phyloP scores from a whole-genome alignment of 2,113 vertebrate species.

The Dasyprocta punctata region DNA sequence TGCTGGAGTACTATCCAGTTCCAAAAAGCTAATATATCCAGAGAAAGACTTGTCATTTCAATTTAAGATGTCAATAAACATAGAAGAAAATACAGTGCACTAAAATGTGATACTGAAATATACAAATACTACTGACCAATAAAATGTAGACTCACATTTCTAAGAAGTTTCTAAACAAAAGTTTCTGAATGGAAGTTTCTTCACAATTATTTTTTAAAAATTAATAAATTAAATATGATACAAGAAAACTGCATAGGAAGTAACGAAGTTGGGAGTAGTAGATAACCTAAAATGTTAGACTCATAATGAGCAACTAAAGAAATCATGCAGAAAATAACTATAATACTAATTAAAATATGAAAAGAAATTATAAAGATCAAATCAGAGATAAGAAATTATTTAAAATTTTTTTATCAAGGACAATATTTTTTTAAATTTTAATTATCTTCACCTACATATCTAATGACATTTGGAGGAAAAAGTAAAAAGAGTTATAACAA shows the following conservation, averaged over 20 bases:
- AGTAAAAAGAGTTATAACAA: background rate
- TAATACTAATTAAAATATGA: background rate
- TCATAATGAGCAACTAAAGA: background rate
- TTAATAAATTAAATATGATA: background rate
- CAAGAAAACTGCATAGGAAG: background rate
- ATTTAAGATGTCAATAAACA: background rate
- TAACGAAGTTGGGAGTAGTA: background rate
- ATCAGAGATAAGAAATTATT: background rate
- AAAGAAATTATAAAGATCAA: background rate
- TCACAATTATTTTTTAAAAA: background rate
- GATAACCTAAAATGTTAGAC: background rate
- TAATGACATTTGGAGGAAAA: background rate
- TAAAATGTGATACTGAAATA: background rate
- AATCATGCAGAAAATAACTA: background rate
- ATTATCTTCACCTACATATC: background rate
- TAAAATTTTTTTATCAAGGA: background rate
- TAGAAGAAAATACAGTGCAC: background rate
- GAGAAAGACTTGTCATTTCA: background rate
- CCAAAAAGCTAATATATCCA: background rate
- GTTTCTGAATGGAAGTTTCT: constrained; percentile 25
- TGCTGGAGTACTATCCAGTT: background rate
- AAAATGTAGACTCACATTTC: background rate
- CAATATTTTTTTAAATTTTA: background rate
- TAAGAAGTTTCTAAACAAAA: background rate
- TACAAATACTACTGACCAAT: background rate